Base-by-base conservation (phyloP, 2,113 vertebrate species). In the Erythrocercus mccallii region DNA sequence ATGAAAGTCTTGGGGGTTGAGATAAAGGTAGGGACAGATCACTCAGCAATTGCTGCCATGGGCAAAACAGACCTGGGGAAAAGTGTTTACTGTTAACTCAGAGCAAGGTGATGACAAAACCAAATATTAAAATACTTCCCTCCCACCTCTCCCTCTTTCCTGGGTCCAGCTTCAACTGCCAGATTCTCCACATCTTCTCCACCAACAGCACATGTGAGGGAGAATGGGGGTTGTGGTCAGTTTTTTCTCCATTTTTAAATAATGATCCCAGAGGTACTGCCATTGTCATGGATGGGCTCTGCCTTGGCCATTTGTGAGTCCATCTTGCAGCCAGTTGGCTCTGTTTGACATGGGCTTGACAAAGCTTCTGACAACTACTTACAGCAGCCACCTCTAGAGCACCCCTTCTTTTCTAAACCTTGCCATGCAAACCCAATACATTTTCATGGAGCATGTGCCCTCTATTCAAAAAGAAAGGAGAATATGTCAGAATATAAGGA, bases 181-280 rank as follows among this genome's bases (percentile, higher is more conserved):
- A 2, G 4, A 15, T 72, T 81, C 69, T 72, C 20, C 12, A 28
- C 9, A 8, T 61, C 14, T 7, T 65, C 14, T 19, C 3, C 6
- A 6, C 5, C 4, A 53, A 9, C 1, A 11, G 11, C 3, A 4
- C 10, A 61, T 10, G 12, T 14, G 9, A 66, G 1, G 6, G n/a
- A 24, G 3, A 38, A 38, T 38, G 24, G 5, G 2, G 2, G 0
- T 11, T 84, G 23, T 2, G 1, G 4, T 38, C 5, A 3, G 19
- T 28, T 72, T 64, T 33, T 15, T 2, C 30, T 4, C 11, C 1
- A 8, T 28, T 65, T 42, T 50, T 2, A 65, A 50, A 33, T 31
- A 6, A 12, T 20, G 25, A 44, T 44, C 10, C 37, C 68, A 58
- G 68, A 51, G 10, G 10, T 38, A 16, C 37, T 51, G 33, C 22